These are phyloP conservation scores for Axis porcinus DNA, from an alignment of 2,113 vertebrate species.

Conservation along the genomic window DNA sequence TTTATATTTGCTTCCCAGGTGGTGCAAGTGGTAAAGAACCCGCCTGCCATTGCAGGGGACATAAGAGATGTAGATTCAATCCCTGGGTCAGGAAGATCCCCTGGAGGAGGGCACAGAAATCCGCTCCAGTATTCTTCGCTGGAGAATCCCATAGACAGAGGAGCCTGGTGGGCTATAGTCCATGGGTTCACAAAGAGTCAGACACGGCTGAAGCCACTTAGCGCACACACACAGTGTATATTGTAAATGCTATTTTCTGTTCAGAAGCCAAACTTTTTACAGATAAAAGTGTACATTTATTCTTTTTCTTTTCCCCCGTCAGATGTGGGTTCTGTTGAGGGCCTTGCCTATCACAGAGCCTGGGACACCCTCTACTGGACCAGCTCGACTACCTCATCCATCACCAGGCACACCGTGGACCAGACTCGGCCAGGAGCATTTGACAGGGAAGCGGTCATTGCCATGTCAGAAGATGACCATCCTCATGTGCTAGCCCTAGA, in stretches of 20 bases:
- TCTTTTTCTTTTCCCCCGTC: neutral
- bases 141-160: neutral
- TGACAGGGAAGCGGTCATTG: constrained; percentile 89
- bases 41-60: neutral
- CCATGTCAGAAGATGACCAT: constrained; percentile 96
- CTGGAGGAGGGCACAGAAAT: neutral
- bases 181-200: neutral
- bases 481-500: constrained; percentile 93
- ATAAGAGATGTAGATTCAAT: neutral
- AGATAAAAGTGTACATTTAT: accelerated
- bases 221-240: neutral
- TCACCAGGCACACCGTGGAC: constrained; percentile 93
- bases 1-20: neutral
- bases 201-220: neutral
- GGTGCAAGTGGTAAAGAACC: neutral
- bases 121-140: neutral
- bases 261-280: accelerated
- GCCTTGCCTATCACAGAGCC: constrained; percentile 94
- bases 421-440: constrained; percentile 87
- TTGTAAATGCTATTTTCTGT: neutral
- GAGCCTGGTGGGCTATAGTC: neutral
- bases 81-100: accelerated
- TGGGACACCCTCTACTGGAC: constrained; percentile 99
- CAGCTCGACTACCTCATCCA: constrained; percentile 95
- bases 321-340: constrained; percentile 98